A percentile compares a stretch with the other conserved stretches of the same genome.
These are phyloP conservation scores for Salarias fasciatus DNA, from an alignment of 2,797 vertebrate species.

Conservation along the genomic window DNA sequence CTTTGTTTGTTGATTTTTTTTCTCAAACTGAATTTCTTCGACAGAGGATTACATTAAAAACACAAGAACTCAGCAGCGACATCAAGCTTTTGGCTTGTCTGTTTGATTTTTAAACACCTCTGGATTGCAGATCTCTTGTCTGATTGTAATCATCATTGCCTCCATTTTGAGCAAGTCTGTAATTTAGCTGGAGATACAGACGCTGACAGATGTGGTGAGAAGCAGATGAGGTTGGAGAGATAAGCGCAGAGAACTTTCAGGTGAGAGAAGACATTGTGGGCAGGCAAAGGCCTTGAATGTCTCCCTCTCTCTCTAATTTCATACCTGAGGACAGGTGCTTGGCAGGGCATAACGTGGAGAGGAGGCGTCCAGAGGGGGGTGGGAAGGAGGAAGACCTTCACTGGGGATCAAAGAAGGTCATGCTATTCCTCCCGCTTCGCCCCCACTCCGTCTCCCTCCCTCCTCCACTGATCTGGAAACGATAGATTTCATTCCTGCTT, in stretches of 20 bases:
- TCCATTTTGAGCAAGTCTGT: slow-evolving; percentile 62
- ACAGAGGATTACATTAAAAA: background rate
- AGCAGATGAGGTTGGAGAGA: slow-evolving; percentile 48
- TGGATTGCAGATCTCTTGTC: slow-evolving; percentile 56
- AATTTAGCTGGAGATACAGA: slow-evolving; percentile 62
- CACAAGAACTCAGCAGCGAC: slow-evolving; percentile 15
- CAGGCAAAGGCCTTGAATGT: slow-evolving; percentile 39
- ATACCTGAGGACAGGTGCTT: slow-evolving; percentile 83
- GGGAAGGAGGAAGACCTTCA: slow-evolving; percentile 66
- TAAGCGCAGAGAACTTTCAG: slow-evolving; percentile 49
- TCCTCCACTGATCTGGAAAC: slow-evolving; percentile 75
- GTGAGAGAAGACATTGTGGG: slow-evolving; percentile 54
- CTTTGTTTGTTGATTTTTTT: slow-evolving; percentile 19
- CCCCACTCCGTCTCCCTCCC: slow-evolving; percentile 35
- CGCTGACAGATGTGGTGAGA: slow-evolving; percentile 66
- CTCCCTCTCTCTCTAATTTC: slow-evolving; percentile 68
- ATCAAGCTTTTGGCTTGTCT: slow-evolving; percentile 17
- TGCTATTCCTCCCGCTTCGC: slow-evolving; percentile 39
- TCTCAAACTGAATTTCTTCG: slow-evolving; percentile 6
- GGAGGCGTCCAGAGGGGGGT: slow-evolving; percentile 35
- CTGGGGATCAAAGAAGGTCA: slow-evolving; percentile 77
- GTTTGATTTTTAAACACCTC: slow-evolving; percentile 57
- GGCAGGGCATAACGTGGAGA: slow-evolving; percentile 62
- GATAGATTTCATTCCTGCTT: slow-evolving; percentile 76
- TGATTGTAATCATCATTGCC: slow-evolving; percentile 72